These are phyloP conservation scores for Lepidurus packardi DNA, from an alignment of 1,140 invertebrate species.

Conservation along the genomic window DNA sequence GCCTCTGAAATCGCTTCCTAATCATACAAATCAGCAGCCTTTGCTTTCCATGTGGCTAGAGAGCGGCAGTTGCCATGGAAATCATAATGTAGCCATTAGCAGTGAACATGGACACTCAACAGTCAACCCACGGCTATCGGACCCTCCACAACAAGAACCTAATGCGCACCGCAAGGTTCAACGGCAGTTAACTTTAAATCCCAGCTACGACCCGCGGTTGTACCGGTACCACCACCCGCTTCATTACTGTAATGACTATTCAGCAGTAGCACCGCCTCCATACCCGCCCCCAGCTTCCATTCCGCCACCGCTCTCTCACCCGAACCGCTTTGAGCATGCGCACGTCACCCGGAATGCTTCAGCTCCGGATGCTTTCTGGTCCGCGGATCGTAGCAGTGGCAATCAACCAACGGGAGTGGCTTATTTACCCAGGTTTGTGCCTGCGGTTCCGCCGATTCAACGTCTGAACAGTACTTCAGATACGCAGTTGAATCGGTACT, in stretches of 20 bases:
- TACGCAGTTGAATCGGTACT: conserved; percentile 56
- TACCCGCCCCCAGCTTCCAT: conserved; percentile 25
- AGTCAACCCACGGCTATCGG: conserved; percentile 46
- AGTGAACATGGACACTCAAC: conserved; percentile 42
- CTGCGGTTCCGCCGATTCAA: conserved; percentile 32
- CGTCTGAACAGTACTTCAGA: conserved; percentile 56
- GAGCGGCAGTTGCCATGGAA: not conserved
- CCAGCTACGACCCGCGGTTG: conserved; percentile 64
- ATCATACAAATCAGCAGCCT: conserved; percentile 24
- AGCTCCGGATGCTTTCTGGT: conserved; percentile 55
- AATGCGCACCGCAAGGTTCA: conserved; percentile 73
- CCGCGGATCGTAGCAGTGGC: conserved; percentile 25
- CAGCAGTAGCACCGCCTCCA: conserved; percentile 31
- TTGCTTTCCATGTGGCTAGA: not conserved
- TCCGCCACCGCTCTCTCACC: conserved; percentile 31
- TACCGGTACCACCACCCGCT: conserved; percentile 43
- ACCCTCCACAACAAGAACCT: conserved; percentile 45
- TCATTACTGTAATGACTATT: conserved; percentile 15
- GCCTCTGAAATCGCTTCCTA: conserved; percentile 36
- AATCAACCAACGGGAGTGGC: not conserved
- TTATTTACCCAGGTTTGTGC: not conserved
- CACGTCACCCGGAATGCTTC: conserved; percentile 69
- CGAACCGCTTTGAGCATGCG: conserved; percentile 43
- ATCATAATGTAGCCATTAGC: conserved; percentile 35
- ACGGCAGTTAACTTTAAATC: conserved; percentile 73